Conservation (phyloP, 2,888 invertebrate genomes). For the Nesidiocoris tenuis region DNA sequence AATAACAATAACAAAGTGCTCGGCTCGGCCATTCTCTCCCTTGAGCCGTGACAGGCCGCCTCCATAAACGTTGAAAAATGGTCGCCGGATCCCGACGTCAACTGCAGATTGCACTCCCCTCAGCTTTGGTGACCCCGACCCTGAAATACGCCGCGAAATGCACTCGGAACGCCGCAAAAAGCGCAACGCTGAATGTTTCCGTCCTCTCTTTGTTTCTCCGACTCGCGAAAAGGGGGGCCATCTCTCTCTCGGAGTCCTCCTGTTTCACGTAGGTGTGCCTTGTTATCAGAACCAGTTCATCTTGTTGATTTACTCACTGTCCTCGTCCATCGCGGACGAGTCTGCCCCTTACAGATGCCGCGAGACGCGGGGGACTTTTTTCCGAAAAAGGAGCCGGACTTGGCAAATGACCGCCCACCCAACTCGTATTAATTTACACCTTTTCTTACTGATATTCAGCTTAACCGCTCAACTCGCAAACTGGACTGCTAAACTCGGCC, state of each 20-base stretch:
- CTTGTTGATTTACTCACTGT: slow-evolving; percentile 37
- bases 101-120: slow-evolving; percentile 29
- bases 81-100: slow-evolving; percentile 17
- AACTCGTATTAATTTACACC: not conserved
- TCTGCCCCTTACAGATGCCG: too few relatives aligned
- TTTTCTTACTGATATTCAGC: too few relatives aligned
- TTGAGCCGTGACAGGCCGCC: slow-evolving; percentile 1
- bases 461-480: too few relatives aligned
- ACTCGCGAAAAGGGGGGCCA: not conserved
- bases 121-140: not conserved
- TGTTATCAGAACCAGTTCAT: slow-evolving; percentile 42
- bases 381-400: not conserved
- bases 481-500: too few relatives aligned
- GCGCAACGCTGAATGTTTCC: not conserved
- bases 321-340: not conserved
- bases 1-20: slow-evolving; percentile 35
- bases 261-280: slow-evolving; percentile 33
- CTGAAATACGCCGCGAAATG: not conserved
- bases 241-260: not conserved
- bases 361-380: not conserved
- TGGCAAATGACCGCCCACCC: not conserved
- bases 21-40: not conserved
- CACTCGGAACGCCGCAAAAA: slow-evolving; percentile 24
- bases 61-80: slow-evolving; percentile 25
- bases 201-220: not conserved